Evolutionary conservation across 2,797 vertebrate species (phyloP).

Genomic region (Sciurus vulgaris): DNA sequence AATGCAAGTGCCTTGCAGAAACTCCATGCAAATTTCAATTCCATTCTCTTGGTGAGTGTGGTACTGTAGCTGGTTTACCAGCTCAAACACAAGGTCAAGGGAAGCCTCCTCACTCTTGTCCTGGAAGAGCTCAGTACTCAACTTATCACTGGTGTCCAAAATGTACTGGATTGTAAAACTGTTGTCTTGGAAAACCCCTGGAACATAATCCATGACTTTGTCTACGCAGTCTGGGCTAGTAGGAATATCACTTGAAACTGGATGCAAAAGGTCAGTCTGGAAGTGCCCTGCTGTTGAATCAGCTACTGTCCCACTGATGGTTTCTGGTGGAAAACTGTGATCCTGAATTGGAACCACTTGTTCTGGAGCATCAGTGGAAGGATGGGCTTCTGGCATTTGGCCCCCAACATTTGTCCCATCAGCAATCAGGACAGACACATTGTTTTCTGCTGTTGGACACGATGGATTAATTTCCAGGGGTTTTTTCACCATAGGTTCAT

Average conservation of each 20-base stretch:
- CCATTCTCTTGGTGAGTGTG: constrained; percentile 97
- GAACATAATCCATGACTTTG: constrained; percentile 92
- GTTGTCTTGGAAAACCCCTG: constrained; percentile 88
- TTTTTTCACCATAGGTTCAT: constrained; percentile 93
- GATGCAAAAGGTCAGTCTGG: constrained; percentile 88
- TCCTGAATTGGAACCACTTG: constrained; percentile 84
- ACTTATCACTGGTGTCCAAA: constrained; percentile 86
- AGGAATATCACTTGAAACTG: constrained; percentile 84
- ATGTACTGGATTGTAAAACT: constrained; percentile 91
- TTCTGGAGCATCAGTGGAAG: constrained; percentile 83
- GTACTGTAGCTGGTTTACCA: constrained; percentile 98
- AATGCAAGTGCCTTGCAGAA: constrained; percentile 95
- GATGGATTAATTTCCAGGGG: constrained; percentile 90
- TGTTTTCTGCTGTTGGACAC: constrained; percentile 90
- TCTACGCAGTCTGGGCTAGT: constrained; percentile 87
- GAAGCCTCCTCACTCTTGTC: constrained; percentile 98
- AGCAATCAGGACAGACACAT: constrained; percentile 88
- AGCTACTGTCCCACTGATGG: constrained; percentile 84
- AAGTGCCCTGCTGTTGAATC: constrained; percentile 88
- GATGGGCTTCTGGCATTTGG: constrained; percentile 83
- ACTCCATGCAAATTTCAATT: constrained; percentile 97
- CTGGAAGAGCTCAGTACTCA: constrained; percentile 94
- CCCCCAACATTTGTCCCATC: constrained; percentile 88
- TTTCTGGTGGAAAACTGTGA: constrained; percentile 87
- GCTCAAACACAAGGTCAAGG: constrained; percentile 97